phyloP scores from a whole-genome alignment of 2,797 vertebrate genomes.

The Gambusia yucatana region DNA sequence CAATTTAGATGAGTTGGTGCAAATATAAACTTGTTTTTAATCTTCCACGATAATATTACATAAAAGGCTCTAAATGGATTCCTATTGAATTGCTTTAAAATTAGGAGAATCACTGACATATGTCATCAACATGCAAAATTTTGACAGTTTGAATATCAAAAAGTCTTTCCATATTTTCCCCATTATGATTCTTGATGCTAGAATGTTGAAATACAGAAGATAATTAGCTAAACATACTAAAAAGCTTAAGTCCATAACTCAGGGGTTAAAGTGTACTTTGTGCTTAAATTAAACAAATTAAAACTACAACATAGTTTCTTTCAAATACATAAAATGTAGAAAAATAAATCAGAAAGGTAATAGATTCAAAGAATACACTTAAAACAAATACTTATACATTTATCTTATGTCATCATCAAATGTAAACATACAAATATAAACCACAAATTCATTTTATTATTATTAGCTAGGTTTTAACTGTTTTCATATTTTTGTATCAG shows the following conservation, averaged over 20 bases:
- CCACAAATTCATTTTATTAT: neutral
- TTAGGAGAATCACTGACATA: neutral
- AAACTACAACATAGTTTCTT: neutral
- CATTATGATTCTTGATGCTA: neutral
- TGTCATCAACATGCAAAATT: neutral
- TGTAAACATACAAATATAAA: neutral
- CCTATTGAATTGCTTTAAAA: neutral
- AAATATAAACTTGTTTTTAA: neutral
- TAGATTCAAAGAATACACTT: neutral
- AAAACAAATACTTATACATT: neutral
- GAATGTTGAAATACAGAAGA: neutral
- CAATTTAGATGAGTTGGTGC: neutral
- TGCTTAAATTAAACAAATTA: neutral
- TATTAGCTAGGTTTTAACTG: neutral
- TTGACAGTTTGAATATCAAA: neutral
- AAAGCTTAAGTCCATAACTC: neutral
- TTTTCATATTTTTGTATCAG: neutral
- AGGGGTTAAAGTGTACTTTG: neutral
- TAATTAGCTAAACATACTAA: neutral
- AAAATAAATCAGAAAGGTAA: neutral
- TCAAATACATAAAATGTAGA: neutral
- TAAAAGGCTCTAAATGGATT: neutral
- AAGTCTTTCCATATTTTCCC: neutral
- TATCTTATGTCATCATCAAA: neutral
- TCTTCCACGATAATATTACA: neutral